A percentile compares a stretch with the other conserved stretches of the same genome.
Evolutionary conservation across 2,113 vertebrate genomes (phyloP).

Genomic region (Gyps fulvus): DNA sequence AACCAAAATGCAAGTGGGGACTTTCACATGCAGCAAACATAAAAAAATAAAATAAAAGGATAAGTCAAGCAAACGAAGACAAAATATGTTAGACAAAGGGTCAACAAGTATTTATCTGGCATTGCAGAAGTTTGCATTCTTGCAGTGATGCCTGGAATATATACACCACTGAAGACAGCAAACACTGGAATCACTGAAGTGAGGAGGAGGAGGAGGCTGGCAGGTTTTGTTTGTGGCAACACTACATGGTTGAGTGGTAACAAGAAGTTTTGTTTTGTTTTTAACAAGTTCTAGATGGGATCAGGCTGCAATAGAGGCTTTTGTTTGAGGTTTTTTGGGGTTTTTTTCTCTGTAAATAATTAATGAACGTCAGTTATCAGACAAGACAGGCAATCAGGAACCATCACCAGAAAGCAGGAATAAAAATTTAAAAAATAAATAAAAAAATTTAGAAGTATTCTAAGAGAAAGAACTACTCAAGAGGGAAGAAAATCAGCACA

Average conservation of each 20-base stretch:
- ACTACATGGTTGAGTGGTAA: constrained; percentile 67
- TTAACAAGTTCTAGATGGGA: constrained; percentile 84
- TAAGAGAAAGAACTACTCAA: constrained; percentile 74
- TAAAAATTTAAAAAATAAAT: constrained; percentile 70
- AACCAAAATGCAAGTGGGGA: constrained; percentile 53
- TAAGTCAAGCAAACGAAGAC: constrained; percentile 64
- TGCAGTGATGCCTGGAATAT: constrained; percentile 51
- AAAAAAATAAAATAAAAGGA: constrained; percentile 10
- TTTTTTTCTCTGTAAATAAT: constrained; percentile 71
- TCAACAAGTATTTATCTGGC: constrained; percentile 52
- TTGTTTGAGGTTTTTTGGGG: constrained; percentile 67
- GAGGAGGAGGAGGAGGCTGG: constrained; percentile 63
- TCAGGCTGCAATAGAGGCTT: constrained; percentile 99
- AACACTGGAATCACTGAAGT: constrained; percentile 46
- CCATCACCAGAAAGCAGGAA: constrained; percentile 92
- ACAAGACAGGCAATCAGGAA: constrained; percentile 99
- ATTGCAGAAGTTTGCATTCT: constrained; percentile 62
- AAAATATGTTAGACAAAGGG: constrained; percentile 73
- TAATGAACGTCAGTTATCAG: constrained; percentile 82
- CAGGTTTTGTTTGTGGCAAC: constrained; percentile 66
- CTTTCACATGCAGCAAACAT: constrained; percentile 74
- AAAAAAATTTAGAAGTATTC: constrained; percentile 42
- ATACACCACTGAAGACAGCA: constrained; percentile 62
- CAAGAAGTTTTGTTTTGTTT: constrained; percentile 61
- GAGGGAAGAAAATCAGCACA: constrained; percentile 68